Evolutionary conservation across 2,113 vertebrate genomes (phyloP).

Genomic region (Erpornis zantholeuca): DNA sequence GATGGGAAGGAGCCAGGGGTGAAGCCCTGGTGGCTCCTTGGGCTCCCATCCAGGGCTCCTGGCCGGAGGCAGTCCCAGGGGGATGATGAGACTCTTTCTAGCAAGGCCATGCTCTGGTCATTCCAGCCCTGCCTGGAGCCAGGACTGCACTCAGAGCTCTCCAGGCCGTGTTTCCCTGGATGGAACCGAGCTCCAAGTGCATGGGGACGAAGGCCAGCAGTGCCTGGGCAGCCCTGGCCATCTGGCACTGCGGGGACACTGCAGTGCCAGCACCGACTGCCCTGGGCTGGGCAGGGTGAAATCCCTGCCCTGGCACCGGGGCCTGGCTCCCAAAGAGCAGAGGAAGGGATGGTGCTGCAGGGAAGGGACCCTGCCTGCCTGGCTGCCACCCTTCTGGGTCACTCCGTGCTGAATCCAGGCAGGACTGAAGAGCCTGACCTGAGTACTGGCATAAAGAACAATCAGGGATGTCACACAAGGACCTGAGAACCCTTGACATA

Average conservation of each 20-base stretch:
- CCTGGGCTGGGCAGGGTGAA: background rate
- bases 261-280: background rate
- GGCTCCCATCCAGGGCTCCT: slow-evolving; percentile 27
- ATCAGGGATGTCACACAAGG: background rate
- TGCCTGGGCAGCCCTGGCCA: background rate
- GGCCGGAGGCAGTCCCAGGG: background rate
- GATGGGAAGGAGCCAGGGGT: slow-evolving; percentile 22
- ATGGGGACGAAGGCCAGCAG: background rate
- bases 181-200: background rate
- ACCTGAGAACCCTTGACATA: background rate
- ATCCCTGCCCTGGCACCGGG: background rate
- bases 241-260: background rate
- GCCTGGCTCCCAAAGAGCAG: background rate
- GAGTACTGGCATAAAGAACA: background rate
- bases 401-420: background rate
- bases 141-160: background rate
- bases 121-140: background rate
- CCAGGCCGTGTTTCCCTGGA: background rate
- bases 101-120: background rate
- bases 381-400: background rate
- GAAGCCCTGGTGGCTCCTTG: background rate
- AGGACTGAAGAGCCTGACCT: background rate
- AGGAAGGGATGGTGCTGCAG: background rate
- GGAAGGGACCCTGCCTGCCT: background rate
- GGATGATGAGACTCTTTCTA: background rate